These are phyloP conservation scores for Calonectris borealis DNA, from an alignment of 2,113 vertebrate species.

Conservation along the genomic window DNA sequence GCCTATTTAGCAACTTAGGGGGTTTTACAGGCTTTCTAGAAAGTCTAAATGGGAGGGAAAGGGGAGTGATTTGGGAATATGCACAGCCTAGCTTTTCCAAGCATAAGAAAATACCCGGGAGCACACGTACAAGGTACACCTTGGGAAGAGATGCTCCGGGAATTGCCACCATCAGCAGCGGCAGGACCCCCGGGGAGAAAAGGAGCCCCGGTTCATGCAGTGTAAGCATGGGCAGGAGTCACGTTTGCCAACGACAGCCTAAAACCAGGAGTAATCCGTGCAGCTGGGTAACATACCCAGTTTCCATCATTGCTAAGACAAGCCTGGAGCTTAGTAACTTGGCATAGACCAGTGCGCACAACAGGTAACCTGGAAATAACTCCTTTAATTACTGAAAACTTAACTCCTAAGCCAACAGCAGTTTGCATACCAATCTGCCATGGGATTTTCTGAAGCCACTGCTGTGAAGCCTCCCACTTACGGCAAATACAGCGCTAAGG, in stretches of 20 bases:
- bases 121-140: fast-evolving
- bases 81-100: background rate
- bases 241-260: fast-evolving
- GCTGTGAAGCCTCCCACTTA: background rate
- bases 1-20: background rate
- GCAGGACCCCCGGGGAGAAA: background rate
- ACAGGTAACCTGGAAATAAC: background rate
- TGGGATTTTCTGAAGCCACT: background rate
- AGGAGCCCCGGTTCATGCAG: background rate
- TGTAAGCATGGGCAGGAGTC: background rate
- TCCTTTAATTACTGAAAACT: background rate
- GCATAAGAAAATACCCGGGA: background rate
- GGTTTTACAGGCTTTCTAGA: background rate
- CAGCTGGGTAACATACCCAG: background rate
- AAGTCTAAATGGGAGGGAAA: background rate
- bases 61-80: background rate
- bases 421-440: background rate
- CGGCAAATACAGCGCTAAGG: background rate
- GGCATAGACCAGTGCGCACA: fast-evolving
- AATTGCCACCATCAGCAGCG: background rate
- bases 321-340: background rate
- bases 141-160: background rate
- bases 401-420: background rate
- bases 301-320: too few relatives aligned
- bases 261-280: background rate